A percentile compares a stretch with the other conserved stretches of the same genome.
These are phyloP conservation scores for Thaumatotibia leucotreta DNA, from an alignment of 1,140 invertebrate species.

Conservation along the genomic window DNA sequence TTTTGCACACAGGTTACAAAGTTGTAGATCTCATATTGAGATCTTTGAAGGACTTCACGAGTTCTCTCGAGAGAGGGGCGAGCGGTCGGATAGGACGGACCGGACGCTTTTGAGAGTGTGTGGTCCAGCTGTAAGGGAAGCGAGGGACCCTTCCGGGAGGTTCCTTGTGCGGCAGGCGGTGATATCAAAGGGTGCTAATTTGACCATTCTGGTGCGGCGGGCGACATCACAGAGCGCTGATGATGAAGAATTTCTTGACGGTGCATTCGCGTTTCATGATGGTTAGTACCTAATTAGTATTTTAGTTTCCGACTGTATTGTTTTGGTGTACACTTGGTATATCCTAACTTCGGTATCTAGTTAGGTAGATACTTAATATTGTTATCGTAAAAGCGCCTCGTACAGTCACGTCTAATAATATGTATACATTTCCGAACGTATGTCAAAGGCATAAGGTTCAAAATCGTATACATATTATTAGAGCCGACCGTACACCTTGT, in stretches of 20 bases:
- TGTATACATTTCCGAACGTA: no score
- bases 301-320: no score
- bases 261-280: slow-evolving; percentile 85
- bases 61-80: slow-evolving; percentile 78
- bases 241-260: slow-evolving; percentile 84
- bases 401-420: no score
- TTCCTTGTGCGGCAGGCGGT: slow-evolving; percentile 80
- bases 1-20: slow-evolving; percentile 50
- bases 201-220: slow-evolving; percentile 80
- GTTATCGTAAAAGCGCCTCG: no score
- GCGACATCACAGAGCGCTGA: slow-evolving; percentile 73
- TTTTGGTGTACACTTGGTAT: no score
- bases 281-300: no score
- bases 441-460: no score
- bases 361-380: no score
- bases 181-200: slow-evolving; percentile 80
- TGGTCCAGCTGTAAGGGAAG: slow-evolving; percentile 80
- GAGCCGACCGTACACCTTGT: no score
- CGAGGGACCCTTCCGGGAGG: slow-evolving; percentile 77
- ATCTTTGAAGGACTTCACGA: slow-evolving; percentile 65
- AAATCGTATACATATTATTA: no score
- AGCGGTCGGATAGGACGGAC: slow-evolving; percentile 62
- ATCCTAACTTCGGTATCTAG: no score
- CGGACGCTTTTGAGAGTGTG: slow-evolving; percentile 79
- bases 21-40: slow-evolving; percentile 72